These are phyloP conservation scores for Dendrolimus houi DNA, from an alignment of 2,888 invertebrate species.

Conservation along the genomic window DNA sequence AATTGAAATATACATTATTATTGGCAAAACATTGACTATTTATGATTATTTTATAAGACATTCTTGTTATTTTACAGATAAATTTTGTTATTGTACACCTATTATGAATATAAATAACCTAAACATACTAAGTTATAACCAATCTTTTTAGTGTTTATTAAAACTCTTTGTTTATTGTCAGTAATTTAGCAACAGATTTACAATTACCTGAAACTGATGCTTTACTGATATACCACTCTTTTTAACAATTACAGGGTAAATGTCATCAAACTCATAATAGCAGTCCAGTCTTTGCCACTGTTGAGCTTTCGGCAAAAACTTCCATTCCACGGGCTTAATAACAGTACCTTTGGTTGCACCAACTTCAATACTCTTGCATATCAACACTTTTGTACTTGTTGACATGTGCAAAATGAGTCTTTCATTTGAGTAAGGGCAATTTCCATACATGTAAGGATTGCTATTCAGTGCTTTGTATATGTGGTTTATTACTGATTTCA, in stretches of 20 bases:
- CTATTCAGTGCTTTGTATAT: constrained; percentile 73
- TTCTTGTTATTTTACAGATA: no score
- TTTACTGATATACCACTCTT: constrained; percentile 79
- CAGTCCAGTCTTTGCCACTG: constrained; percentile 88
- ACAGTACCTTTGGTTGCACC: constrained; percentile 51
- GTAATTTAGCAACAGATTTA: not conserved
- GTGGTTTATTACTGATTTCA: constrained; percentile 74
- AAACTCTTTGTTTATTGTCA: no score
- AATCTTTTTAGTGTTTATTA: no score
- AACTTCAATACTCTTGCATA: constrained; percentile 81
- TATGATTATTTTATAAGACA: no score
- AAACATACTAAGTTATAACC: no score
- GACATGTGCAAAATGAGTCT: constrained; percentile 80
- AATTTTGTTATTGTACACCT: no score
- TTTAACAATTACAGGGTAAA: constrained; percentile 81
- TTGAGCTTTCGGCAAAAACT: constrained; percentile 80
- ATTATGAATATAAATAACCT: no score
- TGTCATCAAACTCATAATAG: constrained; percentile 84
- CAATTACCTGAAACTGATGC: constrained; percentile 80
- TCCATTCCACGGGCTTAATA: constrained; percentile 85
- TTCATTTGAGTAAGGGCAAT: constrained; percentile 70
- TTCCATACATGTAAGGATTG: constrained; percentile 79
- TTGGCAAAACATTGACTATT: no score
- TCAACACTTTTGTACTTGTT: constrained; percentile 67
- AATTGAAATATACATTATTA: no score